phyloP scores from a whole-genome alignment of 2,113 vertebrate species.

The Callocephalon fimbriatum region DNA sequence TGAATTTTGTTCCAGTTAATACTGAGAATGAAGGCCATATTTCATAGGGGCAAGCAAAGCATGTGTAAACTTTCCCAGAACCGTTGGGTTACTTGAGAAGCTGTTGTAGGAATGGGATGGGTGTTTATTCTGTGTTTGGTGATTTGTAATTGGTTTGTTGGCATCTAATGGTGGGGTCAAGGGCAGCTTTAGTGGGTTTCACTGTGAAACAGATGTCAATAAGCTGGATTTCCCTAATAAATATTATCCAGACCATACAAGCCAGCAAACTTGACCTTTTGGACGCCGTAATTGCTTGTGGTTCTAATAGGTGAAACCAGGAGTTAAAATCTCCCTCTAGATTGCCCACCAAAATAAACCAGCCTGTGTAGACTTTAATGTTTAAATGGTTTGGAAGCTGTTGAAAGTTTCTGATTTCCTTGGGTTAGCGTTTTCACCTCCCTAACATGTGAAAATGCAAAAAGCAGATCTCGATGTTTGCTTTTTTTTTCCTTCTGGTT shows the following conservation, averaged over 20 bases:
- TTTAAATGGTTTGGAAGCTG: not conserved
- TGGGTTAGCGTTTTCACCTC: not conserved
- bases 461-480: not conserved
- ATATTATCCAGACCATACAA: not conserved
- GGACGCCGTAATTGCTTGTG: not conserved
- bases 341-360: not conserved
- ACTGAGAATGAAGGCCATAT: not conserved
- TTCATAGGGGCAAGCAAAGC: not conserved
- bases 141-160: not conserved
- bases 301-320: not conserved
- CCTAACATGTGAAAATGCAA: not conserved
- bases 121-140: not conserved
- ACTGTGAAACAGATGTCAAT: slow-evolving; percentile 42
- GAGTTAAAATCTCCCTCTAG: not conserved
- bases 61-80: not conserved
- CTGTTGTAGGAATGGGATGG: not conserved
- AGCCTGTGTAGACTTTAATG: not conserved
- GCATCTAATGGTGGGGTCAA: not conserved
- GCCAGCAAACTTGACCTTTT: slow-evolving; percentile 30
- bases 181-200: not conserved
- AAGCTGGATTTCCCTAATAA: slow-evolving; percentile 5
- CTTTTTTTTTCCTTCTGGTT: not conserved
- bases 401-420: not conserved
- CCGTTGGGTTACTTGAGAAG: not conserved
- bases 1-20: not conserved